Base-by-base conservation (phyloP, 1,140 invertebrate genomes). In the Liolophura sinensis region DNA sequence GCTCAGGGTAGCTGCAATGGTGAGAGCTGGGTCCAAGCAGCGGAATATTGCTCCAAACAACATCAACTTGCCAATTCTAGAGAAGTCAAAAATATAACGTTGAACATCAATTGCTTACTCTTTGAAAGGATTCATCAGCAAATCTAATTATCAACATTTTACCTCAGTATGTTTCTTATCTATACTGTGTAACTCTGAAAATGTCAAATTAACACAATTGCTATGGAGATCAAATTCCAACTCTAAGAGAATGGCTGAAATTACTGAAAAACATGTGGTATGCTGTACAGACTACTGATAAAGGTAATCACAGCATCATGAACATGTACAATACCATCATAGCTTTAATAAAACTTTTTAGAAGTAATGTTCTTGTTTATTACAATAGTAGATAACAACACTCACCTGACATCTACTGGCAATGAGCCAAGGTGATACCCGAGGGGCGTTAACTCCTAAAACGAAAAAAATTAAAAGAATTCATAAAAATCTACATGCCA, bases 351-450 rank as follows among this genome's bases (percentile, higher is more conserved):
- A 40, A 40, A 40, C 31, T 5, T 9, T 5, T 9, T 40, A 9
- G 31, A 40, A 40, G 31, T 40, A 40, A 40, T 40, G 31, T 40
- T 40, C 31, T 5, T 63, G 16, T 57, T 63, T 56, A 55, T 55
- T 31, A 63, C 59, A 47, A 11, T 46, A 4, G n/a, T 25, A 25
- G 18, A 51, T 7, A 4, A 65, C 16, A 22, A 6, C 24, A 67
- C 70, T 60, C 66, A 83, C 82, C 82, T 82, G 48, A 84, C 81
- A 81, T 83, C 95, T 66, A 98, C 92, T 0, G 94, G 94, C 52
- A 96, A 83, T 7, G 89, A 89, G 0, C 93, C 93, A 60, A 97
- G 85, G 84, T 96, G 94, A 87, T 92, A 94, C 4, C 95, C 95
- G 0, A 97, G 84, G 0, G 94, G 93, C 0, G 94, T 96, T 16